phyloP scores from a whole-genome alignment of 2,888 invertebrate species.

The Trichacis sp. region DNA sequence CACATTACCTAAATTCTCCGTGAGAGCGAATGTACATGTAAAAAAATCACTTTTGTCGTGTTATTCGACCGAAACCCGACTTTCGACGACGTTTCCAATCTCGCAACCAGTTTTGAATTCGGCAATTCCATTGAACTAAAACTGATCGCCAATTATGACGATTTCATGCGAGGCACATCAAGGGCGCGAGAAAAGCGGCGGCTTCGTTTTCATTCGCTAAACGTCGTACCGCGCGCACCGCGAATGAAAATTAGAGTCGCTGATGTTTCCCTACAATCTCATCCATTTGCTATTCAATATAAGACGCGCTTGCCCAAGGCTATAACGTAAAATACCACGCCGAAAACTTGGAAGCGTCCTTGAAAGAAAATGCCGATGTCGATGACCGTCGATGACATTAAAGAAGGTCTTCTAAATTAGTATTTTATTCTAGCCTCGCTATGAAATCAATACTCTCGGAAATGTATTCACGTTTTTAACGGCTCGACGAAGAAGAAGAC shows the following conservation, averaged over 20 bases:
- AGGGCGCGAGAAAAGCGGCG: not conserved
- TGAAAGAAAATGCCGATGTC: conserved; percentile 1
- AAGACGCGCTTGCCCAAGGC: not conserved
- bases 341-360: not conserved
- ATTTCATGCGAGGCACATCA: not conserved
- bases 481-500: not conserved
- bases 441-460: too few relatives aligned
- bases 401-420: not conserved
- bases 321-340: not conserved
- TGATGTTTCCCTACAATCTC: not conserved
- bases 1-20: too few relatives aligned
- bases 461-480: not conserved
- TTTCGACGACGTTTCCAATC: too few relatives aligned
- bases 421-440: not conserved
- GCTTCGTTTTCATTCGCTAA: not conserved
- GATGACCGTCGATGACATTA: conserved; percentile 1
- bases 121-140: too few relatives aligned
- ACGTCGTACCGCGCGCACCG: not conserved
- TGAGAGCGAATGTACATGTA: too few relatives aligned
- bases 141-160: too few relatives aligned
- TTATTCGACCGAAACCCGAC: too few relatives aligned
- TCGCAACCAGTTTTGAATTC: too few relatives aligned
- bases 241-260: not conserved
- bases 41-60: too few relatives aligned
- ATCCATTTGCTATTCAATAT: not conserved